These are phyloP conservation scores for Notodonta ziczac DNA, from an alignment of 2,888 invertebrate species.

Conservation along the genomic window DNA sequence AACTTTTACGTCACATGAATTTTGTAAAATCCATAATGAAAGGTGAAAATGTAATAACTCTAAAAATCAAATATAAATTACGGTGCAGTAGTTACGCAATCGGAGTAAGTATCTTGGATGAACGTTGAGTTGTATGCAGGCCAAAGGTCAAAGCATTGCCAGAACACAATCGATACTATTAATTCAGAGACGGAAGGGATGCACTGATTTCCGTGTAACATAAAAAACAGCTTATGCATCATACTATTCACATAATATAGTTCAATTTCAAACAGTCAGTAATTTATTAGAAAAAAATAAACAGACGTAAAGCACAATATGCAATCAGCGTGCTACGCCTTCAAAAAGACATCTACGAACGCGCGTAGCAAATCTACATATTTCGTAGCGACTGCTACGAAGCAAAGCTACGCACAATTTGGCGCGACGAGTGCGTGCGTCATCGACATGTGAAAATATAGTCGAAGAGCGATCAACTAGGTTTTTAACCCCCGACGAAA, in stretches of 20 bases:
- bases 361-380: conserved; percentile 44
- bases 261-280: no score
- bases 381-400: conserved; percentile 46
- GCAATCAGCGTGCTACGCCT: background rate
- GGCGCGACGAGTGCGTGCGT: background rate
- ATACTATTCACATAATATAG: no score
- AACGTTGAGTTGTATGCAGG: conserved; percentile 5
- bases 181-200: background rate
- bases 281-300: background rate
- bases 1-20: background rate
- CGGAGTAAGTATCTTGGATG: background rate
- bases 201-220: no score
- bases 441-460: background rate
- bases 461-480: no score
- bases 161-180: conserved; percentile 39
- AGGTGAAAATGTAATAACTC: background rate
- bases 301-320: conserved; percentile 6
- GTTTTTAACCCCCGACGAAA: no score
- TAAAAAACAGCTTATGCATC: no score
- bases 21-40: background rate
- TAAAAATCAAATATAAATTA: background rate
- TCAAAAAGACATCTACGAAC: conserved; percentile 13
- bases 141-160: conserved; percentile 50
- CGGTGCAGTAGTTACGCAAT: background rate
- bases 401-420: conserved; percentile 6